These are phyloP conservation scores for Ophioderma brevispina DNA, from an alignment of 35 echinoderm and acorn worm genomes.

Conservation along the genomic window DNA sequence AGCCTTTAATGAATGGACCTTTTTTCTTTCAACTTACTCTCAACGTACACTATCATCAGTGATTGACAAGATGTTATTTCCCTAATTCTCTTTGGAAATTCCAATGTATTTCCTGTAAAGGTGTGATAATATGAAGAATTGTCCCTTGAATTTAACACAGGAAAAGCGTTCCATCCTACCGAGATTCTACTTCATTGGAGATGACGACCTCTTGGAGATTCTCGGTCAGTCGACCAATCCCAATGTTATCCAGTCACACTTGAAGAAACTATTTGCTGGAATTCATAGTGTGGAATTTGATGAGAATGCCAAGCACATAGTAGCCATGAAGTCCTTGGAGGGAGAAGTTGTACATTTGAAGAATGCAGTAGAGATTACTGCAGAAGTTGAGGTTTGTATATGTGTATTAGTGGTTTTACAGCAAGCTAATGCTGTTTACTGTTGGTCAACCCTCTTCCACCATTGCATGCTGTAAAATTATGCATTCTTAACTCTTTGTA, in stretches of 20 bases:
- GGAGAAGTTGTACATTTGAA: conserved; percentile 92
- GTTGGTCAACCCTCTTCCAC: too few relatives aligned
- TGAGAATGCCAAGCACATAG: conserved; percentile 86
- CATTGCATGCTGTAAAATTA: too few relatives aligned
- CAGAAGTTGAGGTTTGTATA: conserved; percentile 83
- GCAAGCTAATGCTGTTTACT: too few relatives aligned
- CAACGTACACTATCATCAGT: too few relatives aligned
- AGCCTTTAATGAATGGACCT: too few relatives aligned
- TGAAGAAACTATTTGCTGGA: conserved; percentile 98
- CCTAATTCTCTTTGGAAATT: too few relatives aligned
- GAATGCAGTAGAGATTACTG: conserved; percentile 84
- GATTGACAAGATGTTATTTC: too few relatives aligned
- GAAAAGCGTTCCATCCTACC: conserved; percentile 93
- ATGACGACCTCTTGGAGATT: conserved; percentile 97
- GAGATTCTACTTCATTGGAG: conserved; percentile 99
- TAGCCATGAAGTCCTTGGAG: conserved; percentile 96
- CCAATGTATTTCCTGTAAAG: too few relatives aligned
- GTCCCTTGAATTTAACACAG: conserved; percentile 39
- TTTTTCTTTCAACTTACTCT: too few relatives aligned
- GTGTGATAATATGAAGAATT: too few relatives aligned
- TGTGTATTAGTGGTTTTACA: too few relatives aligned
- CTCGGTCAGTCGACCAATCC: conserved; percentile 98
- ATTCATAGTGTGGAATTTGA: conserved; percentile 99
- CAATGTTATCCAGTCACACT: conserved; percentile 89
- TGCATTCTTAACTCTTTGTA: too few relatives aligned